Evolutionary conservation across 64 coral and sea anemone genomes (phyloP), one percentile per base, ranked within the genome.

Genomic region (Astreopora myriophthalma): DNA sequence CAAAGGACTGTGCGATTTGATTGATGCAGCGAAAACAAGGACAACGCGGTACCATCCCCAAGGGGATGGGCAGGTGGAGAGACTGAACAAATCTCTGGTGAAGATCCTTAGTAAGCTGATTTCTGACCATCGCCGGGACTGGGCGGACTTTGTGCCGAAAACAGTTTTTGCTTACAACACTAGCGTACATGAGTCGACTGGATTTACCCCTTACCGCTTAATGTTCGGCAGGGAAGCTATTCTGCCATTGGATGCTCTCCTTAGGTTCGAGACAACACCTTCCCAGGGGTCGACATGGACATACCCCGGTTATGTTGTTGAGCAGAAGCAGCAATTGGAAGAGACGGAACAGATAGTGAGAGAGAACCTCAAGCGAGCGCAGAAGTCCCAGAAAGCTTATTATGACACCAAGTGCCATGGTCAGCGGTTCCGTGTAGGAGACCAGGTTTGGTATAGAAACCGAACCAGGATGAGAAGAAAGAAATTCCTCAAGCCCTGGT

Each of bases 231-330:
- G 66, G 30, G 63, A 87, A 73, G 68, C 34, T 22, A 61, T 61
- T 24, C 17, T 87, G 14, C 69, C 37, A 6, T 20, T 74, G 9
- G 86, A 74, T 58, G 70, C 86, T 34, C 42, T 87, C 34, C 44
- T 88, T 8, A 88, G 34, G 60, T 28, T 88, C 7, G 42, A 87
- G n/a, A 71, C 11, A 1, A 0, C 58, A 25, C 28, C 52, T 35
- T 13, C 35, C 2, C 64, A 68, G 27, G 11, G 64, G 10, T 1
- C 6, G 29, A 3, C 17, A 3, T 2, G 5, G 35, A 87, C 42
- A 1, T 74, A 87, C 26, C 85, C 85, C 19, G 85, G 73, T 61
- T 87, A 87, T 73, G 85, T 87, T 73, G 16, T 51, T 52, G 12
- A 73, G 26, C 68, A 87, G 68, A 87, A 87, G 26, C 1, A 86